Evolutionary conservation across 2,888 invertebrate species (phyloP).

Genomic region (Julus scandinavius): DNA sequence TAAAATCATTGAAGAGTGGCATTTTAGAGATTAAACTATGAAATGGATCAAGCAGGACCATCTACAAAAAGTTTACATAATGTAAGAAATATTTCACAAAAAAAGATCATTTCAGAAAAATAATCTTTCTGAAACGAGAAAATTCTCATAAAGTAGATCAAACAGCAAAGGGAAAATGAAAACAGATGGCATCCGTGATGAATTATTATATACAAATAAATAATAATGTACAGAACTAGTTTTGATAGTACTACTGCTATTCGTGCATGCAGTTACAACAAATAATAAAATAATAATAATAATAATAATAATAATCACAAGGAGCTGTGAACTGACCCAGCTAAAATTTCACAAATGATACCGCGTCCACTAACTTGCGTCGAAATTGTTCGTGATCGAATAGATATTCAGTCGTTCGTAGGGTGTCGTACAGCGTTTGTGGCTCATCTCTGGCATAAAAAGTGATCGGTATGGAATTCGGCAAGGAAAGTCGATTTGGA

Average conservation of each 20-base stretch:
- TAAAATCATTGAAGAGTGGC: too few relatives aligned
- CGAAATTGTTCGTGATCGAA: neutral
- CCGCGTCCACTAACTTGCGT: neutral
- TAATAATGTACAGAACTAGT: slow-evolving; percentile 12
- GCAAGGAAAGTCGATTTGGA: neutral
- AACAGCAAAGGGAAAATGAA: neutral
- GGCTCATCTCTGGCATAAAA: slow-evolving; percentile 33
- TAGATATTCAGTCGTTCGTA: neutral
- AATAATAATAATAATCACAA: neutral
- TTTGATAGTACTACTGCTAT: neutral
- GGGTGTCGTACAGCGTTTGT: slow-evolving; percentile 2
- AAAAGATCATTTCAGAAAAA: neutral
- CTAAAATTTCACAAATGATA: neutral
- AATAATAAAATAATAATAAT: too few relatives aligned
- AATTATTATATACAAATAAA: slow-evolving; percentile 24
- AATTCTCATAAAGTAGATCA: neutral
- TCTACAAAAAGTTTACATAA: neutral
- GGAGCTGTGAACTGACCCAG: neutral
- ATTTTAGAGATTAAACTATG: too few relatives aligned
- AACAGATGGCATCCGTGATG: neutral
- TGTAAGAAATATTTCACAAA: neutral
- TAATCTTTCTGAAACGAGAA: neutral
- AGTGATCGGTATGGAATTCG: neutral
- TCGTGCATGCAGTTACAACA: neutral
- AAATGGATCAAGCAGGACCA: neutral